Conservation (phyloP, 2,888 invertebrate genomes). For the Drosophila anceps region DNA sequence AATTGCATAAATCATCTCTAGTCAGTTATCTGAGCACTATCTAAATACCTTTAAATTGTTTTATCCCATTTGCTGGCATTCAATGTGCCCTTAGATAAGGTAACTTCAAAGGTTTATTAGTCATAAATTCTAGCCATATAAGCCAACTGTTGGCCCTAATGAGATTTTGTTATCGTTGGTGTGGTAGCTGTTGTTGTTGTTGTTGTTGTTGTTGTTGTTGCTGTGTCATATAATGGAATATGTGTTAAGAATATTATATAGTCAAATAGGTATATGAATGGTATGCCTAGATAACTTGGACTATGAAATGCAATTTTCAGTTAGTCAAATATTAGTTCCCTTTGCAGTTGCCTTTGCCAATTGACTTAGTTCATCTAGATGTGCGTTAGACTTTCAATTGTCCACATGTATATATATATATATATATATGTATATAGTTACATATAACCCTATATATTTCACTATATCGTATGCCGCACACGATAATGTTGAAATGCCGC, state of each 20-base stretch:
- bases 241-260: no score
- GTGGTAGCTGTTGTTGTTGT: background rate
- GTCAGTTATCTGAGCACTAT: slow-evolving; percentile 4
- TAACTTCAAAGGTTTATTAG: background rate
- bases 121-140: background rate
- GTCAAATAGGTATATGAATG: no score
- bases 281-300: background rate
- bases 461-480: background rate
- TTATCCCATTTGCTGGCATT: background rate
- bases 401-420: background rate
- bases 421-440: background rate
- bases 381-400: background rate
- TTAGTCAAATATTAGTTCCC: background rate
- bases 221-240: background rate
- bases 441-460: no score
- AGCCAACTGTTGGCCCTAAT: background rate
- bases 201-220: background rate
- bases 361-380: background rate
- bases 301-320: background rate
- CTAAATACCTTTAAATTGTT: background rate
- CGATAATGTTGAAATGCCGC: background rate
- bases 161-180: background rate
- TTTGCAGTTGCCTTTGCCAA: background rate
- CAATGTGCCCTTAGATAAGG: background rate
- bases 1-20: background rate